Conservation (phyloP, 2,113 vertebrate genomes). For the Centrocercus urophasianus region DNA sequence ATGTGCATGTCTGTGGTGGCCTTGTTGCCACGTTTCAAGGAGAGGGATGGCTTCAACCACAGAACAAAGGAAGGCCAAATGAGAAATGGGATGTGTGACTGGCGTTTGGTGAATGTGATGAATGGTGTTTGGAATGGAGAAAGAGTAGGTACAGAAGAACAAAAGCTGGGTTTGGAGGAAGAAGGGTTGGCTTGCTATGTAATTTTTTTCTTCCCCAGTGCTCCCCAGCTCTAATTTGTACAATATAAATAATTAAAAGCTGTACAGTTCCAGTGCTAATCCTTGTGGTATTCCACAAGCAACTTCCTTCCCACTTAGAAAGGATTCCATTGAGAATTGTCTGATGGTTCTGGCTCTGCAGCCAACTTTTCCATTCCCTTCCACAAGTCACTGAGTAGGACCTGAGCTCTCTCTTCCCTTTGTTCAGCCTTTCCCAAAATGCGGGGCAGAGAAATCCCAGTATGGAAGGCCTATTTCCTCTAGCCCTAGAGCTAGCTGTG, state of each 20-base stretch:
- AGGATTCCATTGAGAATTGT: conserved; percentile 57
- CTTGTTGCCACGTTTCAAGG: background rate
- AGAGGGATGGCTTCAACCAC: background rate
- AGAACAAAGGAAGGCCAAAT: background rate
- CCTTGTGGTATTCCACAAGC: conserved; percentile 65
- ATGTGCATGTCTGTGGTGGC: background rate
- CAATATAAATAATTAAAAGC: conserved; percentile 60
- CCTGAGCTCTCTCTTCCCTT: background rate
- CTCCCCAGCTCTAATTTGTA: conserved; percentile 32
- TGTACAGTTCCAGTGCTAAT: conserved; percentile 34
- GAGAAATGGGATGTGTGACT: background rate
- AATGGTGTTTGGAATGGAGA: background rate
- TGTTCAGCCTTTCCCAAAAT: conserved; percentile 6
- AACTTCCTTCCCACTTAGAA: conserved; percentile 49
- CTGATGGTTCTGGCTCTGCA: background rate
- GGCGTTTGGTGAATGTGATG: too few relatives aligned
- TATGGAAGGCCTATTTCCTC: background rate
- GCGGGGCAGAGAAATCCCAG: background rate
- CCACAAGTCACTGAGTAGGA: background rate
- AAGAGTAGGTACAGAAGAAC: background rate
- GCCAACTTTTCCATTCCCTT: conserved; percentile 22
- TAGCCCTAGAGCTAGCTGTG: background rate
- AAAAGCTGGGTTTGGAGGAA: background rate
- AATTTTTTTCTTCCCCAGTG: background rate
- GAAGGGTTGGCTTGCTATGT: background rate